Conservation (phyloP, 2,888 invertebrate species). For the Rhaphigaster nebulosa region DNA sequence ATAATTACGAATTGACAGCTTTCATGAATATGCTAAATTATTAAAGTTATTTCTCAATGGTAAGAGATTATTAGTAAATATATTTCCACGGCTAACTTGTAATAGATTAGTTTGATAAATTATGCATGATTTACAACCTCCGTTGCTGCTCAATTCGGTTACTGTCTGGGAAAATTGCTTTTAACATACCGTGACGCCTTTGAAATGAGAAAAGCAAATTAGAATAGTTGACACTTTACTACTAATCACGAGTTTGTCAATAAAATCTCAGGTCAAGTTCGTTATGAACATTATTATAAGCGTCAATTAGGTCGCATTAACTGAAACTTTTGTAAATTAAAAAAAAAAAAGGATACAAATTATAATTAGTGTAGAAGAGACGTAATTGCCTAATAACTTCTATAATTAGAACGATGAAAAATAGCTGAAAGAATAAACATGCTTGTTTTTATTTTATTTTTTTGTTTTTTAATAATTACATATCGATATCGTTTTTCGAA, state of each 20-base stretch:
- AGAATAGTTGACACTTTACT: slow-evolving; percentile 21
- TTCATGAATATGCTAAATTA: slow-evolving; percentile 5
- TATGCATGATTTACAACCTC: not conserved
- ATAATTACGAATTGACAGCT: not conserved
- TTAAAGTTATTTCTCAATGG: not conserved
- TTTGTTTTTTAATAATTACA: no score
- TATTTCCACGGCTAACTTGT: not conserved
- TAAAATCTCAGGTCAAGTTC: not conserved
- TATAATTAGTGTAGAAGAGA: not conserved
- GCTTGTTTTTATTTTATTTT: no score
- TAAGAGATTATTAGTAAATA: not conserved
- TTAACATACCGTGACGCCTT: slow-evolving; percentile 9
- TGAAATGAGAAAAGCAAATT: slow-evolving; percentile 15
- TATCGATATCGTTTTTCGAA: no score
- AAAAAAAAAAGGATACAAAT: not conserved
- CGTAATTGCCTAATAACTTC: not conserved
- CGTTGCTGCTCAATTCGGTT: not conserved
- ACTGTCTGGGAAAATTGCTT: slow-evolving; percentile 8
- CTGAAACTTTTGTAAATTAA: not conserved
- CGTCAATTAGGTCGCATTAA: not conserved
- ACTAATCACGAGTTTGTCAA: slow-evolving; percentile 26
- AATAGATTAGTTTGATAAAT: not conserved
- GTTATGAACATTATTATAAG: not conserved
- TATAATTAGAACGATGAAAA: not conserved
- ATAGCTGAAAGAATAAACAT: not conserved